Conservation (phyloP, 1,140 invertebrate species). For the Neodiprion fabricii region DNA sequence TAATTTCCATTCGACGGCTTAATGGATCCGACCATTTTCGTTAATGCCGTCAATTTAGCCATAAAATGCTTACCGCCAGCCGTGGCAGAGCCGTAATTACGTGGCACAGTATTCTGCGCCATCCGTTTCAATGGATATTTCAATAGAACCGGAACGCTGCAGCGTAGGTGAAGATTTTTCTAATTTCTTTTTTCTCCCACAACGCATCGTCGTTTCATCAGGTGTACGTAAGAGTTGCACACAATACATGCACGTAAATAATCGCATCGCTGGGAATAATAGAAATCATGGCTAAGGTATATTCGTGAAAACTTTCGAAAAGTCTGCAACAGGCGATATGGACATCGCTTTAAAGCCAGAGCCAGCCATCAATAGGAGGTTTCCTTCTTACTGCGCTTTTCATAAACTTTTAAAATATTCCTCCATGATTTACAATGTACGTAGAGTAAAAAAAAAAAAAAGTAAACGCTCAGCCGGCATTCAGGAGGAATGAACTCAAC, state of each 20-base stretch:
- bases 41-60: conserved; percentile 7
- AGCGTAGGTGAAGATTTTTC: background rate
- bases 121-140: background rate
- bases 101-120: background rate
- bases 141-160: background rate
- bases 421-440: conserved; percentile 22
- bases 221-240: too few species aligned
- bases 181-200: background rate
- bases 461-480: background rate
- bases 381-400: conserved; percentile 43
- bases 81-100: conserved; percentile 1
- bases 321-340: conserved; percentile 19
- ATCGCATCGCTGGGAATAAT: background rate
- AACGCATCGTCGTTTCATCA: background rate
- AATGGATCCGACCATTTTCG: conserved; percentile 3
- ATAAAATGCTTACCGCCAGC: conserved; percentile 4
- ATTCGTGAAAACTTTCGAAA: conserved; percentile 26
- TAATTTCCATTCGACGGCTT: conserved; percentile 7
- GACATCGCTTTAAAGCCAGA: conserved; percentile 33
- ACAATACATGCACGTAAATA: too few species aligned
- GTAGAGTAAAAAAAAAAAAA: conserved; percentile 10
- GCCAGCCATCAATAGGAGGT: conserved; percentile 14
- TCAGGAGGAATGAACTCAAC: too few species aligned
- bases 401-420: conserved; percentile 47
- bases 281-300: conserved; percentile 18